Evolutionary conservation across 2,888 invertebrate genomes (phyloP), one percentile per base, ranked within the genome.

Genomic region (Mesochorus sp.): DNA sequence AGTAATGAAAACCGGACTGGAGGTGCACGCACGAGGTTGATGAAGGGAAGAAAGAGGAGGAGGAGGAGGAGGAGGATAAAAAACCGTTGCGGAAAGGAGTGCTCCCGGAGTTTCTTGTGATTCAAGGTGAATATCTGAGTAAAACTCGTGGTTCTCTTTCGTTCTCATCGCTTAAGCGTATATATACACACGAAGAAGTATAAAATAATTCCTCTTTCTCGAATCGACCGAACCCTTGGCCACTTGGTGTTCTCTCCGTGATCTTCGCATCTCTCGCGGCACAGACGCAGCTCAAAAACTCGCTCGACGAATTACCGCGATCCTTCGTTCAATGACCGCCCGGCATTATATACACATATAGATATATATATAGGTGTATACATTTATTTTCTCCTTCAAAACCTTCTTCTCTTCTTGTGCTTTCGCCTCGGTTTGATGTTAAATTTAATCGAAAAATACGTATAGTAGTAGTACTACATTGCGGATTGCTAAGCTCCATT

Each of bases 271-370:
- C 67, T 73, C 64, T 42, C 51, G 10, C 10, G 10, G 57, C 61
- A 64, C 73, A 71, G 74, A 74, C 78, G 44, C 70, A 66, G 78
- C 74, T 79, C 74, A 79, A 79, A 79, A 79, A 79, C 78, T 79
- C 78, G 78, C 78, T 74, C 78, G 78, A 79, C 78, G 78, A 79
- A 79, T 79, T 79, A 79, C 78, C 74, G 47, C 70, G 70, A 74
- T 74, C 66, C 57, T 61, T 53, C 78, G 70, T 74, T 79, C 78
- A 71, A 79, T 74, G 78, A 79, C 74, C 78, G n/a, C 78, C 51
- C 28, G 17, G 34, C 51, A 51, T n/a, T n/a, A n/a, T 26, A 53
- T 42, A 53, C 34, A 53, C 53, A 31, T 53, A 37, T 37, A 37
- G 26, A 19, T 51, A 24, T 14, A 42, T 12, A 14, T n/a, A 3